Evolutionary conservation across 2,797 vertebrate species (phyloP).

Genomic region (Chrysocyon brachyurus): DNA sequence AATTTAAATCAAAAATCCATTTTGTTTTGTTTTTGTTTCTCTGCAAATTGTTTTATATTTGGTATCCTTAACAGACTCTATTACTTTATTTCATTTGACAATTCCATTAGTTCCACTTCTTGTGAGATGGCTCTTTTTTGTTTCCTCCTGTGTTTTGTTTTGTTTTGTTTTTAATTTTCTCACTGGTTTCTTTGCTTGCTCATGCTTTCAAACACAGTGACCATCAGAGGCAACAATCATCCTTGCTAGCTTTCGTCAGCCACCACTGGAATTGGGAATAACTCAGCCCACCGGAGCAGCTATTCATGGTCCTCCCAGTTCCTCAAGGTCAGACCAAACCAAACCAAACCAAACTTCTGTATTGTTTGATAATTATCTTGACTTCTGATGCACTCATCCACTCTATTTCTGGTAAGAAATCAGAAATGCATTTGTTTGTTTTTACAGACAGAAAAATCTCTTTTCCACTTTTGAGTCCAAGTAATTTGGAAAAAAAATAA

Average conservation of each 20-base stretch:
- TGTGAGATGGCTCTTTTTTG: neutral
- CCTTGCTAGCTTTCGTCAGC: neutral
- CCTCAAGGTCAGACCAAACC: neutral
- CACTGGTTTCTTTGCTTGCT: neutral
- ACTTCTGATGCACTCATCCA: neutral
- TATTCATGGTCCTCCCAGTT: neutral
- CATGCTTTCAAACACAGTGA: neutral
- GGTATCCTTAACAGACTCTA: neutral
- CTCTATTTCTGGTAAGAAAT: neutral
- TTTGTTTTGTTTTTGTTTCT: neutral
- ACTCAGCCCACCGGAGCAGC: neutral
- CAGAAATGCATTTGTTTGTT: neutral
- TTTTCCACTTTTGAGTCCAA: neutral
- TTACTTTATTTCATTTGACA: neutral
- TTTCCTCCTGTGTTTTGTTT: neutral
- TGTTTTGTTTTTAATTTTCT: neutral
- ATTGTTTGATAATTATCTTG: neutral
- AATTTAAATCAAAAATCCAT: neutral
- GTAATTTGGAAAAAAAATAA: neutral
- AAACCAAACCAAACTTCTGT: neutral
- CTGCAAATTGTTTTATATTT: neutral
- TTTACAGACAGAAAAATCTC: neutral
- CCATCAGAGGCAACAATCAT: neutral
- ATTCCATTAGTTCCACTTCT: neutral
- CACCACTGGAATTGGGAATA: neutral